Base-by-base conservation (phyloP, 1,140 invertebrate species). In the Coboldia fuscipes region DNA sequence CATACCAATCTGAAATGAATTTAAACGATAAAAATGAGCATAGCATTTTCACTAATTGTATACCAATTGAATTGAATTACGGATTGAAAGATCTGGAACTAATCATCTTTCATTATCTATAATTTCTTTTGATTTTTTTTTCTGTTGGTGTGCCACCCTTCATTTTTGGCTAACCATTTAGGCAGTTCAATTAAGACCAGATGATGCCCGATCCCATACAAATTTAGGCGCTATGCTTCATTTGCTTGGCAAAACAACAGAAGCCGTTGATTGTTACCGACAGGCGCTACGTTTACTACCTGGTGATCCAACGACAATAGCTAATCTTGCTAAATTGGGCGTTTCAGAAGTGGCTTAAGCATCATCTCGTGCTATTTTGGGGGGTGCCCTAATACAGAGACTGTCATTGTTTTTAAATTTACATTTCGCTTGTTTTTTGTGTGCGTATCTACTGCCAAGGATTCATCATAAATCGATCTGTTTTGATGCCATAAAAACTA, bases 171-270 rank as follows among this genome's bases (percentile, higher is more conserved):
- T 23, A 7, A 7, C 6, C 22, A 23, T 16, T 20, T 32, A 55
- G 52, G 52, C 52, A 24, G 51, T 54, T n/a, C 41, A 38, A 6
- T 23, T 55, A 34, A 37, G 50, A 19, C 51, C 52, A 0, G 39
- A 50, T 31, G 79, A 89, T 45, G 75, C 85, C 0, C 68, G 80
- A 36, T 80, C 80, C 34, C 84, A 92, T 54, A 86, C 88, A 45
- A 94, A 94, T 55, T 58, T 93, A 21, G 89, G 88, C 13, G 88
- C 88, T 27, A 93, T 96, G 48, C 61, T 89, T 16, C 88, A 93
- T 58, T 60, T 92, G 30, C 86, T 90, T 51, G 82, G 82, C 8
- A 88, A 90, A 59, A 77, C 84, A 37, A 57, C 61, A 12, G 80
- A 89, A 48, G 89, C 89, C 1, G 79, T 82, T 17, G 56, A 65